Conservation (phyloP, 2,888 invertebrate species). For the Carabus problematicus region DNA sequence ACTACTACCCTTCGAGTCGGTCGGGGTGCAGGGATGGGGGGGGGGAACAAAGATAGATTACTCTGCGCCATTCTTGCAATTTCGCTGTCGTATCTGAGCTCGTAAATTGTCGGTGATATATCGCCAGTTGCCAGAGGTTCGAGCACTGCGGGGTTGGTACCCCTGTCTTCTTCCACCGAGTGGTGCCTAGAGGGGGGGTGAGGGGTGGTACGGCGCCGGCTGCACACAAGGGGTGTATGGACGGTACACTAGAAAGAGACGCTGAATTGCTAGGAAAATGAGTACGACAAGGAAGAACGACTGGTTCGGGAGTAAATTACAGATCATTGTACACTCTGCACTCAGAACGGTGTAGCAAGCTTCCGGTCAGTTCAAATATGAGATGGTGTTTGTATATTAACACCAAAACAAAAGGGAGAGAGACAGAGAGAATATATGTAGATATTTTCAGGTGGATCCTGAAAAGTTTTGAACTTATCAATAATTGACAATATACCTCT, state of each 20-base stretch:
- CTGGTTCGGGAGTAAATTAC: slow-evolving; percentile 36
- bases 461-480: too few species aligned
- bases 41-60: slow-evolving; percentile 81
- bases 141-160: slow-evolving; percentile 47
- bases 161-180: slow-evolving; percentile 47
- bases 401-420: too few species aligned
- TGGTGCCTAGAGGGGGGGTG: slow-evolving; percentile 44
- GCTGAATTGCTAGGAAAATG: background rate
- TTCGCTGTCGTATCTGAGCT: slow-evolving; percentile 91
- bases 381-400: slow-evolving; percentile 47
- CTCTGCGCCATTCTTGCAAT: slow-evolving; percentile 89
- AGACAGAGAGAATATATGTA: too few species aligned
- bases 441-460: background rate
- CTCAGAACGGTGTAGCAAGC: slow-evolving; percentile 35
- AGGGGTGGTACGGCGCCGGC: slow-evolving; percentile 44
- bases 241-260: slow-evolving; percentile 22
- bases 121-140: slow-evolving; percentile 64
- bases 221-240: slow-evolving; percentile 53
- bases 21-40: background rate
- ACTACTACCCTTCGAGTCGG: slow-evolving; percentile 16
- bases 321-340: slow-evolving; percentile 40
- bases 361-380: slow-evolving; percentile 42
- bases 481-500: too few species aligned
- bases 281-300: slow-evolving; percentile 5
- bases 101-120: slow-evolving; percentile 88